Base-by-base conservation (phyloP, 2,797 vertebrate species). In the Falco cherrug region DNA sequence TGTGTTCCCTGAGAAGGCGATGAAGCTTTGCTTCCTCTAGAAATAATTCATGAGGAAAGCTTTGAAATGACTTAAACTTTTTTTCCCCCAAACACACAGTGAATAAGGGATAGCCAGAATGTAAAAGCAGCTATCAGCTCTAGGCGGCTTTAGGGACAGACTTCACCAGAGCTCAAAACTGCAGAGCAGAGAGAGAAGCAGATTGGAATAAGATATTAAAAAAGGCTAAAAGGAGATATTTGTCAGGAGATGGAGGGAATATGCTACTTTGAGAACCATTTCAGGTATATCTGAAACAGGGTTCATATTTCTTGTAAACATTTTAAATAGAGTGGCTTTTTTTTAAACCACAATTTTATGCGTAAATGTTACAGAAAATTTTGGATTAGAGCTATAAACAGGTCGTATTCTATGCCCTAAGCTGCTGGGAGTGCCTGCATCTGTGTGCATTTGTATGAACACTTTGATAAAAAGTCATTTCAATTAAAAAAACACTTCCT, bases 381-480 rank as follows among this genome's bases (percentile, higher is more conserved):
- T 78, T 80, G 6, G 6, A 24, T 68, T 77, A 71, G 14, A 86
- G 11, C 13, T 78, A 39, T 22, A 77, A 61, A 3, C 5, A 74
- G 17, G 13, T 74, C 48, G 87, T 10, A 29, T 59, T 47, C 48
- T n/a, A 68, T 3, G 10, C 5, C 3, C 10, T 25, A 48, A 50
- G 7, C 10, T 79, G 37, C 33, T 77, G 14, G 2, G 39, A 43
- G 12, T 21, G 26, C 11, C 48, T 29, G 16, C 24, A 16, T 10
- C 7, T 0, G 0, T 7, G 5, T 29, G 5, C 5, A 16, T n/a
- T 24, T 8, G 7, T 33, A 33, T 15, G 65, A 6, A 57, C 4
- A 13, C 14, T 26, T 70, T 1, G 6, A 71, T 29, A 54, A 85
- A 82, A 93, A 47, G 13, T 8, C 0, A 35, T 80, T 93, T 77